Evolutionary conservation across 2,888 invertebrate species (phyloP), one percentile per base, ranked within the genome.

Genomic region (Seira sanloemensis): DNA sequence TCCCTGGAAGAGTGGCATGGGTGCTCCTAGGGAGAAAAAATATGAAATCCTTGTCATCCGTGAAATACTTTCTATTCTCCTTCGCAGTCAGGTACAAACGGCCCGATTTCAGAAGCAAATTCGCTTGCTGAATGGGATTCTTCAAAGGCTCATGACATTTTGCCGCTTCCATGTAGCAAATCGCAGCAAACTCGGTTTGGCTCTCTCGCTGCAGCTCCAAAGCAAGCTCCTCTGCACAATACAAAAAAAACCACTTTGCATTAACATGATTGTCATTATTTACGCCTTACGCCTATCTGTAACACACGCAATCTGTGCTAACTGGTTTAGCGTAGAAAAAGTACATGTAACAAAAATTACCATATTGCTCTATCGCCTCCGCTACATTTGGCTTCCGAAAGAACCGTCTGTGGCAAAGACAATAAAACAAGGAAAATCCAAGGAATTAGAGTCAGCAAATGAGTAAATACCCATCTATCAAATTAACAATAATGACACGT

Each of bases 301-400:
- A n/a, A n/a, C n/a, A n/a, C n/a, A n/a, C n/a, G n/a, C n/a, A n/a
- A n/a, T n/a, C n/a, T n/a, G n/a, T n/a, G n/a, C n/a, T n/a, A 21
- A n/a, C 37, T 37, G 19, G 4, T 37, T 26, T 37, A 16, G 58
- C 73, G 12, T 18, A 27, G 21, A 12, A 23, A 75, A 21, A 24
- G 7, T 16, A 16, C 9, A 62, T 62, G 18, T 16, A 18, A 25
- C 23, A 16, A 12, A 4, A 77, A 73, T 74, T 74, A 89, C 89
- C 88, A 73, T 88, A 89, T 67, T 89, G 89, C 16, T 88, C 87
- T 7, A 88, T 84, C 0, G 89, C 88, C 72, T 89, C 89, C 4
- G 88, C 86, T 0, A 89, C 88, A 87, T 88, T 89, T 16, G 89
- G 89, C 69, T 89, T 89, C 12, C 89, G 84, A 23, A 89, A 89